Evolutionary conservation across 1,140 invertebrate species (phyloP), one percentile per base, ranked within the genome.

Genomic region (Brachystomella parvula): DNA sequence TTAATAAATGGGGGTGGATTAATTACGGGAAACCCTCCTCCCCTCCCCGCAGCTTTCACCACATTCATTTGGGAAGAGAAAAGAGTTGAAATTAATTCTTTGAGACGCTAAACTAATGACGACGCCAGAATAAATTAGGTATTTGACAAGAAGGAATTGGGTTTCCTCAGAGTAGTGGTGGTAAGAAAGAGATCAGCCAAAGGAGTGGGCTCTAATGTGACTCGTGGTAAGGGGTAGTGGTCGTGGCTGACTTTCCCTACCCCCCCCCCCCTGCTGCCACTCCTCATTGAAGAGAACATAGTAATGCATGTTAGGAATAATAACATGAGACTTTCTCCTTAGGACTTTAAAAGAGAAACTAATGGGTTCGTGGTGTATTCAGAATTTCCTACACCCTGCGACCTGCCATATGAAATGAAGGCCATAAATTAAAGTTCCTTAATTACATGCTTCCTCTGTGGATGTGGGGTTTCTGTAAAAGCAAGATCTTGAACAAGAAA

Each of bases 371-470:
- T 21, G 49, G 49, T 6, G 35, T 9, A 56, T 39, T 12, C 26
- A n/a, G n/a, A n/a, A n/a, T n/a, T n/a, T n/a, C n/a, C n/a, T n/a
- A n/a, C 49, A 53, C 12, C 24, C 12, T 53, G 24, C 21, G 49
- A 53, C 49, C 49, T 53, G 49, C 49, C 49, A 53, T 53, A 61
- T 33, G 57, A 67, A 67, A 67, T 67, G 61, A 67, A 67, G 49
- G 61, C 57, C 39, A 67, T 67, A 67, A 67, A 67, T 67, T 67
- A 67, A 44, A 63, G 24, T 29, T 63, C 61, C 49, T 67, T 67
- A 67, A 67, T 63, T 67, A 67, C 61, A 61, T 58, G 33, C 56
- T 61, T 44, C 39, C 49, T 58, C 15, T n/a, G n/a, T n/a, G n/a
- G n/a, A n/a, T n/a, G n/a, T n/a, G n/a, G n/a, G n/a, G n/a, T n/a